These are phyloP conservation scores for Acrocephalus arundinaceus DNA, from an alignment of 2,113 vertebrate genomes.

Conservation along the genomic window DNA sequence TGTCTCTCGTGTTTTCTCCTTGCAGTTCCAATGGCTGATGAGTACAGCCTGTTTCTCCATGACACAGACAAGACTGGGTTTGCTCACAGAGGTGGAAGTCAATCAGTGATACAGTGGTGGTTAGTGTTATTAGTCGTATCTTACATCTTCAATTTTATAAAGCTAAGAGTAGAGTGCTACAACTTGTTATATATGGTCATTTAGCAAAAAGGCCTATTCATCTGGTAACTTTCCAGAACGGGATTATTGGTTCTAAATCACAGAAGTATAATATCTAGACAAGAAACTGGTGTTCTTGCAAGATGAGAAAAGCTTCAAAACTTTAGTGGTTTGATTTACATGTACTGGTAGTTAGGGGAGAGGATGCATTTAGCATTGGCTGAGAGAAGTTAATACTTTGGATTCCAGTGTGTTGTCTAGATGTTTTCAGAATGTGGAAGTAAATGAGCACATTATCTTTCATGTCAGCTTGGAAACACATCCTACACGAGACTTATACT, in stretches of 20 bases:
- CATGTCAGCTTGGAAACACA: neutral
- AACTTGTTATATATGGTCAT: neutral
- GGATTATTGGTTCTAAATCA: neutral
- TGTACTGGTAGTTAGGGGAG: neutral
- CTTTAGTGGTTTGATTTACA: neutral
- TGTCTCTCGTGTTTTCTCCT: neutral
- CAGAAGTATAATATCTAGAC: neutral
- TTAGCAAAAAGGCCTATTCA: neutral
- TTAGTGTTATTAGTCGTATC: neutral
- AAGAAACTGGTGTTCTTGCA: neutral
- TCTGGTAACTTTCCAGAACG: neutral
- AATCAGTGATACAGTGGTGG: neutral
- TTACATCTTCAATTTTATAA: neutral
- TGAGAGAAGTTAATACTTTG: neutral
- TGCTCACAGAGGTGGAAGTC: neutral
- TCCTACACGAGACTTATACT: neutral
- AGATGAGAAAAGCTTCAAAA: neutral
- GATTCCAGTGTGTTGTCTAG: neutral
- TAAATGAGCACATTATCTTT: neutral
- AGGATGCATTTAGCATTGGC: neutral
- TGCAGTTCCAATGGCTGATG: neutral
- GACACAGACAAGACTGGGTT: neutral
- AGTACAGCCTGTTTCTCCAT: neutral
- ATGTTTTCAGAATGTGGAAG: neutral
- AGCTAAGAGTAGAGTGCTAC: neutral